These are phyloP conservation scores for Melipona bicolor DNA, from an alignment of 2,888 invertebrate species.

Conservation along the genomic window DNA sequence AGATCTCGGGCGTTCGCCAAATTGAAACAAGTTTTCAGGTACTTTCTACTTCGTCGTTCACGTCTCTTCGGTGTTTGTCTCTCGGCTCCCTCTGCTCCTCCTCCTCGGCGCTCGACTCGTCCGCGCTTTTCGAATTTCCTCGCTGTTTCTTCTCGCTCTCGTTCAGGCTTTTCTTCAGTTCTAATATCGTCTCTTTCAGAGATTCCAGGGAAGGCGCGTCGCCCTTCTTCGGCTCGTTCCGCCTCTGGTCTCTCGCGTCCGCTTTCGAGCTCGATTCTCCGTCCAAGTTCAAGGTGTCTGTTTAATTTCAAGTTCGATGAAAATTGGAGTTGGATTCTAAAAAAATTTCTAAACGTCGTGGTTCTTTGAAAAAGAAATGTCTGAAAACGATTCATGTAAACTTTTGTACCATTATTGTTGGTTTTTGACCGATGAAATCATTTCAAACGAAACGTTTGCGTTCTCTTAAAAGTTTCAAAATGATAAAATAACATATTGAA, in stretches of 20 bases:
- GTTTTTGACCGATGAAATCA: not conserved
- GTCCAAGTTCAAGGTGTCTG: not conserved
- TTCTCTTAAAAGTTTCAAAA: no score
- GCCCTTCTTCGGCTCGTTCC: constrained; percentile 7
- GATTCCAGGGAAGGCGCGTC: constrained; percentile 65
- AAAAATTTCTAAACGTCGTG: no score
- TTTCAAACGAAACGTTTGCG: not conserved
- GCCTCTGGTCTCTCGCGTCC: constrained; percentile 16
- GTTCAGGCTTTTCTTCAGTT: constrained; percentile 68
- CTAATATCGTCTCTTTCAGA: constrained; percentile 69
- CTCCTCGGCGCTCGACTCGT: not conserved
- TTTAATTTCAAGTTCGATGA: not conserved
- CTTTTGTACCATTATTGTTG: not conserved
- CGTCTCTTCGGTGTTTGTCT: not conserved
- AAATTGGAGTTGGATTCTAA: not conserved
- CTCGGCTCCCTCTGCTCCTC: not conserved
- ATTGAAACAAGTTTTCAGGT: not conserved
- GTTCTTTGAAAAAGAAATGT: no score
- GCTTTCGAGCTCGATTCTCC: not conserved
- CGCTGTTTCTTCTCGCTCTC: constrained; percentile 28
- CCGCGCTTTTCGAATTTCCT: constrained; percentile 1
- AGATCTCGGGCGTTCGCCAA: not conserved
- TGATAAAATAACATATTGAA: not conserved
- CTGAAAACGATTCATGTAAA: not conserved
- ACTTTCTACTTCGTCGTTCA: not conserved